Evolutionary conservation across 2,888 invertebrate genomes (phyloP), one percentile per base, ranked within the genome.

Genomic region (Eueremaeus valkanovi): DNA sequence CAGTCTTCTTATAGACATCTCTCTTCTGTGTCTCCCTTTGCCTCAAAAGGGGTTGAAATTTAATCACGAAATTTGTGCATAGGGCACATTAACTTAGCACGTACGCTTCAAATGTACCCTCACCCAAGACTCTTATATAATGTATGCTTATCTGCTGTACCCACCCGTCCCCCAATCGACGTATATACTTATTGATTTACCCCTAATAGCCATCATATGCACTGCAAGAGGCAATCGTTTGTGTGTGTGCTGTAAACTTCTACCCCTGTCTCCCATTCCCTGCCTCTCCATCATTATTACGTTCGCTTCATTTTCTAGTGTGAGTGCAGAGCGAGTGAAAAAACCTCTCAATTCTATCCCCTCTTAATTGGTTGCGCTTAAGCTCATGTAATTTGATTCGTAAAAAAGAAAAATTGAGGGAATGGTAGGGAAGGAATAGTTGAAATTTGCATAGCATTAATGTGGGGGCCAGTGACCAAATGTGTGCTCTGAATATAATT

Each of bases 171-270:
- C n/a, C n/a, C n/a, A n/a, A n/a, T n/a, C n/a, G n/a, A n/a, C n/a
- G n/a, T n/a, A n/a, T n/a, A n/a, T n/a, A n/a, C n/a, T n/a, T n/a
- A n/a, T n/a, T n/a, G n/a, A n/a, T n/a, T n/a, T n/a, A n/a, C n/a
- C n/a, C n/a, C n/a, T n/a, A 68, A 68, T 68, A 68, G 68, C 68
- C 68, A 68, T 68, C 68, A 68, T 68, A 68, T 68, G 68, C 21
- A 68, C 68, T 68, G 68, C 18, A 68, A 68, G 40, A 68, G 68
- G 68, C 68, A 68, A 36, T 68, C 68, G 68, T 24, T 40, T 8
- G 18, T 61, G 24, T 58, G 6, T 55, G 55, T 55, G 27, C 21
- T 21, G 13, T 55, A 55, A 42, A 36, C 24, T 68, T 6, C 68
- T 36, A 40, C 40, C 21, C 68, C 68, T 40, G 21, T 16, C 8